phyloP scores from a whole-genome alignment of 2,113 vertebrate species.

The Sorex fumeus region DNA sequence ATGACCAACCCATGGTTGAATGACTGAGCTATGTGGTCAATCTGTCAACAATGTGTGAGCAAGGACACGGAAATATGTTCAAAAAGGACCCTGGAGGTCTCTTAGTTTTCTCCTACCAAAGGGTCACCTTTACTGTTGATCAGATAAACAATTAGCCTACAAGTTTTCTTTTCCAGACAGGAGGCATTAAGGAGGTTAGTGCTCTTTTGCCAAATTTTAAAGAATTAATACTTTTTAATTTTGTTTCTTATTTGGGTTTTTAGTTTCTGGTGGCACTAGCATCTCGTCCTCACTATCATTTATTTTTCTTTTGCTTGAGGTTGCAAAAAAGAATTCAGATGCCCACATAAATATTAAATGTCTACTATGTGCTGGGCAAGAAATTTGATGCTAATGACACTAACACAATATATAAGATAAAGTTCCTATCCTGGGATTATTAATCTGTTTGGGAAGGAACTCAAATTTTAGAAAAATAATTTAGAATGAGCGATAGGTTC shows the following conservation, averaged over 20 bases:
- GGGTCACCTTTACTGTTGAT: slow-evolving; percentile 10
- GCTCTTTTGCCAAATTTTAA: background rate
- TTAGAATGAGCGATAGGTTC: background rate
- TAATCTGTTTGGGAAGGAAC: background rate
- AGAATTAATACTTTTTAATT: background rate
- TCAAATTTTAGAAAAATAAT: slow-evolving; percentile 21
- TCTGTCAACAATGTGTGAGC: slow-evolving; percentile 2
- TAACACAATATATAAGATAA: background rate
- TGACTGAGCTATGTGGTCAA: slow-evolving; percentile 44
- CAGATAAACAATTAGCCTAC: slow-evolving; percentile 3
- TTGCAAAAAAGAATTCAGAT: background rate
- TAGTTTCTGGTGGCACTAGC: background rate
- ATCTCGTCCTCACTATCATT: slow-evolving; percentile 65
- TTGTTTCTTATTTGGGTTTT: slow-evolving; percentile 34
- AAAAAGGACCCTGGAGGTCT: slow-evolving; percentile 31
- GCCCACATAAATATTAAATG: slow-evolving; percentile 15
- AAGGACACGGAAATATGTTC: slow-evolving; percentile 51
- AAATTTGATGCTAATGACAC: background rate
- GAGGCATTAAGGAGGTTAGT: background rate
- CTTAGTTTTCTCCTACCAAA: slow-evolving; percentile 17
- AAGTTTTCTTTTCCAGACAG: slow-evolving; percentile 13
- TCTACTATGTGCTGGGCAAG: background rate
- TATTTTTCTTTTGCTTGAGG: slow-evolving; percentile 55
- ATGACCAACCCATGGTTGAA: slow-evolving; percentile 39
- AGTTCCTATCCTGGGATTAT: background rate